phyloP scores from a whole-genome alignment of 2,888 invertebrate species.

The Aphidius colemani region DNA sequence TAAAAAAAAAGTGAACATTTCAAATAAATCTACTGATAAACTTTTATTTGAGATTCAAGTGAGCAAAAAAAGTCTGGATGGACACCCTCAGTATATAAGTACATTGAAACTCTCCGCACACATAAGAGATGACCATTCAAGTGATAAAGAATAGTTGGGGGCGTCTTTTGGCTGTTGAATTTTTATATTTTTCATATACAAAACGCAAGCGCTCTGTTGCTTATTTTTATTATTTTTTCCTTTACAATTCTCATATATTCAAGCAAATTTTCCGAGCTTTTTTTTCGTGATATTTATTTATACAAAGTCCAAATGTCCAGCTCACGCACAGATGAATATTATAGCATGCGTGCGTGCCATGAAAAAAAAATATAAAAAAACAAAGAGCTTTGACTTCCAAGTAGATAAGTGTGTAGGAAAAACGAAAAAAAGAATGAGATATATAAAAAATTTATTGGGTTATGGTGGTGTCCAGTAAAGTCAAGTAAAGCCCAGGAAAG shows the following conservation, averaged over 20 bases:
- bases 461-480: conserved; percentile 56
- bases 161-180: conserved; percentile 51
- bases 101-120: conserved; percentile 15
- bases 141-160: conserved; percentile 35
- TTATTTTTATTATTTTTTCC: neutral
- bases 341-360: too few relatives aligned
- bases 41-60: conserved; percentile 30
- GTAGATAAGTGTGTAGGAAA: conserved; percentile 22
- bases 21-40: conserved; percentile 25
- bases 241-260: neutral
- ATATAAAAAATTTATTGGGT: conserved; percentile 48
- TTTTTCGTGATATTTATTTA: too few relatives aligned
- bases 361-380: too few relatives aligned
- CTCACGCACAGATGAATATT: too few relatives aligned
- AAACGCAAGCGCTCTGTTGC: conserved; percentile 1
- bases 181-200: conserved; percentile 9
- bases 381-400: too few relatives aligned
- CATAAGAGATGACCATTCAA: conserved; percentile 43
- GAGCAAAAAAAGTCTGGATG: conserved; percentile 25
- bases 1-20: conserved; percentile 22
- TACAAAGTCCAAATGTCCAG: too few relatives aligned
- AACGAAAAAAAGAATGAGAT: conserved; percentile 38
- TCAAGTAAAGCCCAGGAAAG: conserved; percentile 58
- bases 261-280: neutral
- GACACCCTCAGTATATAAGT: conserved; percentile 17